A percentile compares a stretch with the other conserved stretches of the same genome.
phyloP scores from a whole-genome alignment of 2,113 vertebrate genomes.

The Heterochromis multidens region DNA sequence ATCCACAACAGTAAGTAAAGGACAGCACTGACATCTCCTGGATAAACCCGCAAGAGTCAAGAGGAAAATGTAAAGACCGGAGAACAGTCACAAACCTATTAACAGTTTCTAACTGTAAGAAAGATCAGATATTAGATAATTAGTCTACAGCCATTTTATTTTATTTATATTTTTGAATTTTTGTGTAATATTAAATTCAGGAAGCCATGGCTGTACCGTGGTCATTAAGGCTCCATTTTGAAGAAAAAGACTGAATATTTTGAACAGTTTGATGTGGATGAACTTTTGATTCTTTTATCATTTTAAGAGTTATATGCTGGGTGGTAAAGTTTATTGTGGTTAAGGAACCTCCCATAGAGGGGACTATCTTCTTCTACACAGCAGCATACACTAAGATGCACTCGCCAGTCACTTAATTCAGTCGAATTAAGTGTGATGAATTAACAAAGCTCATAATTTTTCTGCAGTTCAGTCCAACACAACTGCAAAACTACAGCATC shows the following conservation, averaged over 20 bases:
- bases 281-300: background rate
- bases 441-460: background rate
- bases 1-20: background rate
- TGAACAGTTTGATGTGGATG: background rate
- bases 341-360: slow-evolving; percentile 34
- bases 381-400: background rate
- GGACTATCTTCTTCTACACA: background rate
- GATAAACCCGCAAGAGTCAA: background rate
- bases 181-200: too few species aligned
- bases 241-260: background rate
- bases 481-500: background rate
- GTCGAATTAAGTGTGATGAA: background rate
- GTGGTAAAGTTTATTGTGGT: background rate
- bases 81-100: background rate
- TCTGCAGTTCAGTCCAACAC: background rate
- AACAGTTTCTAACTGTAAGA: background rate
- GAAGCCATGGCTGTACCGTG: background rate
- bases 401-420: too few species aligned
- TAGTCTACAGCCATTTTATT: background rate
- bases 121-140: background rate
- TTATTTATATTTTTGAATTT: background rate
- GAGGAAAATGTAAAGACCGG: background rate
- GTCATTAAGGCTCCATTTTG: background rate
- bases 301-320: background rate
- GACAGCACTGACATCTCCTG: slow-evolving; percentile 48